Evolutionary conservation across 2,888 invertebrate genomes (phyloP).

Genomic region (Caenorhabditis becei): DNA sequence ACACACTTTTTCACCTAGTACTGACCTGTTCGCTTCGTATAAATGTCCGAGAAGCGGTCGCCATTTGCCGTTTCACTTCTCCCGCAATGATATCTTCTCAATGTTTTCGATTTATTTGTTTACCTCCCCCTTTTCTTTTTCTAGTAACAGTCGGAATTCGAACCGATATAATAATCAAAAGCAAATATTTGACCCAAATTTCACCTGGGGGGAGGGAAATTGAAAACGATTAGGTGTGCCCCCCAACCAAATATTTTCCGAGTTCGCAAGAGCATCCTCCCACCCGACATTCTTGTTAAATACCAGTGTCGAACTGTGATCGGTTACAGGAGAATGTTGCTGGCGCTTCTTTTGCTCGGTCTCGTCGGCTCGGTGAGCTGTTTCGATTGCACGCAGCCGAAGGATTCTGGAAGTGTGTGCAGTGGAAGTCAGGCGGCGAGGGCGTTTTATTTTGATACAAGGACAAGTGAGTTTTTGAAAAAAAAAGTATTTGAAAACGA

Average conservation of each 20-base stretch:
- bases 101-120: background rate
- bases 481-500: background rate
- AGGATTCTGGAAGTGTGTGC: slow-evolving; percentile 68
- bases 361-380: background rate
- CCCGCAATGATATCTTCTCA: background rate
- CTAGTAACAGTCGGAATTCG: background rate
- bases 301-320: background rate
- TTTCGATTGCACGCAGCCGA: slow-evolving; percentile 66
- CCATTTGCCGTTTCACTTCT: slow-evolving; percentile 30
- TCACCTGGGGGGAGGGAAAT: slow-evolving; percentile 17
- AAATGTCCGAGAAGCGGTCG: background rate
- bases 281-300: slow-evolving; percentile 6
- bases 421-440: slow-evolving; percentile 39
- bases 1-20: slow-evolving; percentile 16
- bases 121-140: background rate
- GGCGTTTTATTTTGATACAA: slow-evolving; percentile 73
- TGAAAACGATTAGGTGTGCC: slow-evolving; percentile 43
- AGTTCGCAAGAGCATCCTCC: slow-evolving; percentile 44
- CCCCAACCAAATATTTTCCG: slow-evolving; percentile 33
- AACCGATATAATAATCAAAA: background rate
- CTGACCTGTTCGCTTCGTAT: slow-evolving; percentile 40
- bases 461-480: slow-evolving; percentile 71
- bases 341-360: background rate
- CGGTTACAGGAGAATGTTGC: slow-evolving; percentile 24
- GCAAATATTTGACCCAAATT: slow-evolving; percentile 5